Percentiles rank a stretch among this genome's conserved stretches.
phyloP scores from a whole-genome alignment of 2,113 vertebrate genomes.

The Crypturellus undulatus region DNA sequence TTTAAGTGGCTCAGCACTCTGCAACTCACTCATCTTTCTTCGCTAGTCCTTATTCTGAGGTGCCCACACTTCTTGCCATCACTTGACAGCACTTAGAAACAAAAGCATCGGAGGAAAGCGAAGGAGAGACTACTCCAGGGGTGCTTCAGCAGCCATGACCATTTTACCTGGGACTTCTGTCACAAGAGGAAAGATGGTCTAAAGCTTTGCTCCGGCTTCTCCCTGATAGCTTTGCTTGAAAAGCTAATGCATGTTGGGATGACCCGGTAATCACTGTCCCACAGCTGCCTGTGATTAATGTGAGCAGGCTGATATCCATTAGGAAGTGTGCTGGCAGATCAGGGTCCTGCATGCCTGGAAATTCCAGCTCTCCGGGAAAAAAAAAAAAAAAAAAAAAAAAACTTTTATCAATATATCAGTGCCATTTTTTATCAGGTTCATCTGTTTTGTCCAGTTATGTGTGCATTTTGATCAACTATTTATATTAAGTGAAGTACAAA shows the following conservation, averaged over 20 bases:
- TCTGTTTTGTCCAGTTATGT: slow-evolving; percentile 3
- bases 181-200: neutral
- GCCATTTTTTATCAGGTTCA: neutral
- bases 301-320: neutral
- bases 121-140: neutral
- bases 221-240: neutral
- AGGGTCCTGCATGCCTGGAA: neutral
- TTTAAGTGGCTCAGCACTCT: neutral
- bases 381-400: neutral
- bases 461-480: slow-evolving; percentile 30
- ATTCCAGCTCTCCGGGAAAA: neutral
- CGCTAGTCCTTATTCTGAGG: neutral
- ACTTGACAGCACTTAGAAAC: neutral
- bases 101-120: neutral
- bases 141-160: neutral
- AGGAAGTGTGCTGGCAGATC: neutral
- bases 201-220: neutral
- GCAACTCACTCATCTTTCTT: neutral
- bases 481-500: neutral
- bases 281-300: too few species aligned
- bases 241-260: neutral
- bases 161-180: neutral
- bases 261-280: neutral
- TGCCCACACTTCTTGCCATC: neutral
- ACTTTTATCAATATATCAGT: neutral